Conservation (phyloP, 2,888 invertebrate genomes). For the Tachystola acroxantha region DNA sequence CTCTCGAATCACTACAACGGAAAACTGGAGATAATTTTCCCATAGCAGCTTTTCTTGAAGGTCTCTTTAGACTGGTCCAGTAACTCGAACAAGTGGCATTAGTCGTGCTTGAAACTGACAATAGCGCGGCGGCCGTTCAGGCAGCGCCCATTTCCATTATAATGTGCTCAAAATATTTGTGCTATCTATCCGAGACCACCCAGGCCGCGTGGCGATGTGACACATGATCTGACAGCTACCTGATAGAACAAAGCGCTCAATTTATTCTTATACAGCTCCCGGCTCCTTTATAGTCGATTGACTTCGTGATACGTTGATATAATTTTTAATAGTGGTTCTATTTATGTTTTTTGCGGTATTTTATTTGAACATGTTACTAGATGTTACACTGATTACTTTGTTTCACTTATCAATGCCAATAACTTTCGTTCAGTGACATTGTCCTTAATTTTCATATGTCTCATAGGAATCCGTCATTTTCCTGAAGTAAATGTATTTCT, state of each 20-base stretch:
- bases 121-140: constrained; percentile 47
- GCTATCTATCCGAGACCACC: constrained; percentile 70
- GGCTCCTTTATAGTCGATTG: constrained; percentile 21
- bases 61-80: constrained; percentile 25
- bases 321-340: too few relatives aligned
- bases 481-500: too few relatives aligned
- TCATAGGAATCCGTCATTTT: too few relatives aligned
- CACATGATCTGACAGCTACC: constrained; percentile 64
- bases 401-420: too few relatives aligned
- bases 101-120: constrained; percentile 56
- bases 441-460: too few relatives aligned
- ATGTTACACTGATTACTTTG: too few relatives aligned
- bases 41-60: constrained; percentile 8
- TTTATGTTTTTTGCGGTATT: too few relatives aligned
- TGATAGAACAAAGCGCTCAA: constrained; percentile 56
- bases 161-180: constrained; percentile 70
- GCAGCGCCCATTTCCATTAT: constrained; percentile 66
- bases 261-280: constrained; percentile 50
- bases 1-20: not conserved
- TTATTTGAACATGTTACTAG: too few relatives aligned
- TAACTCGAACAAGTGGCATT: constrained; percentile 46
- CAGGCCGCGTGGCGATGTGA: constrained; percentile 37
- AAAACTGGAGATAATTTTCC: not conserved
- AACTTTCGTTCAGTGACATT: too few relatives aligned
- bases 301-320: constrained; percentile 4